phyloP scores from a whole-genome alignment of 2,888 invertebrate genomes.

The Sinotaia quadrata region DNA sequence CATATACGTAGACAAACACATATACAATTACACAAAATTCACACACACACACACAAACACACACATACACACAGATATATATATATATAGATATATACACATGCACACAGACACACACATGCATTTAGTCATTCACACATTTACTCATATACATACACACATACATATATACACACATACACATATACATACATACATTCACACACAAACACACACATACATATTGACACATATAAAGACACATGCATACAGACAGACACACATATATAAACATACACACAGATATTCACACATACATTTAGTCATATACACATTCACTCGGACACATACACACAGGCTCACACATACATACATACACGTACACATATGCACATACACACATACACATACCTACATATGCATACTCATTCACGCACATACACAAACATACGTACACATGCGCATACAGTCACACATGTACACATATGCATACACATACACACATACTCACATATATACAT shows the following conservation, averaged over 20 bases:
- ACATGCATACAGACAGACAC: slow-evolving; percentile 11
- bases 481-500: neutral
- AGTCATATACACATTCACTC: slow-evolving; percentile 5
- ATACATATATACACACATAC: slow-evolving; percentile 19
- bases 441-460: neutral
- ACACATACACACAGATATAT: neutral
- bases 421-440: neutral
- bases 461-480: neutral
- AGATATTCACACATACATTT: slow-evolving; percentile 6
- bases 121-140: neutral
- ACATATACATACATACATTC: slow-evolving; percentile 14
- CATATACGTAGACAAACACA: too few species aligned
- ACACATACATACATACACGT: slow-evolving; percentile 2
- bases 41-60: neutral
- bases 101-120: too few species aligned
- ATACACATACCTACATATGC: neutral
- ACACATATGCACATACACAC: neutral
- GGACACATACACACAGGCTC: neutral
- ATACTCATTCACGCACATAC: neutral
- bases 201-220: slow-evolving; percentile 10
- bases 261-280: neutral
- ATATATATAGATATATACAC: too few species aligned
- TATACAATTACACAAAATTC: neutral
- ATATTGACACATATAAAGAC: neutral
- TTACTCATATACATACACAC: slow-evolving; percentile 15